Percentiles rank a stretch among this genome's conserved stretches.
These are phyloP conservation scores for Brachionus angularis DNA, from an alignment of 1,140 invertebrate species.

Conservation along the genomic window DNA sequence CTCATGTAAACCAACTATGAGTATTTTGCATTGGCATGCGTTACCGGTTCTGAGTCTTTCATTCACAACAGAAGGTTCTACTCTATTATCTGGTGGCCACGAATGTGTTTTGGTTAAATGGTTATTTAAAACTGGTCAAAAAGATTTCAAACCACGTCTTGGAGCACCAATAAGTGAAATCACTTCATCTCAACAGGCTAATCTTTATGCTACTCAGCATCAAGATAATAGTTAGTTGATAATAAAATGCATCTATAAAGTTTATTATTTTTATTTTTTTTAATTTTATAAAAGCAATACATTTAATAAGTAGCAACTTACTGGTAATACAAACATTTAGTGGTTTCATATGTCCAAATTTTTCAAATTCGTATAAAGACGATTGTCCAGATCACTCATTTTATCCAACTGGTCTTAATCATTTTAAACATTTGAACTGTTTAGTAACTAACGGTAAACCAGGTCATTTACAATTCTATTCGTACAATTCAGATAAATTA, in stretches of 20 bases:
- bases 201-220: conserved; percentile 66
- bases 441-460: conserved; percentile 65
- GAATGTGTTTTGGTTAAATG: conserved; percentile 78
- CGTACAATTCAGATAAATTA: conserved; percentile 65
- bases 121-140: conserved; percentile 59
- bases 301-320: conserved; percentile 55
- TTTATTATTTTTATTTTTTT: conserved; percentile 36
- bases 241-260: conserved; percentile 39
- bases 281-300: conserved; percentile 63
- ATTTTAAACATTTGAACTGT: conserved; percentile 37
- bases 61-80: conserved; percentile 67
- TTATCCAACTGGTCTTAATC: conserved; percentile 10
- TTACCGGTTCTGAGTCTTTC: conserved; percentile 67
- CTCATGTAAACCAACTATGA: conserved; percentile 59
- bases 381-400: not conserved
- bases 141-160: conserved; percentile 69
- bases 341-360: conserved; percentile 53
- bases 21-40: conserved; percentile 71
- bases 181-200: conserved; percentile 65
- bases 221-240: conserved; percentile 67
- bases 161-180: conserved; percentile 68
- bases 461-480: conserved; percentile 77
- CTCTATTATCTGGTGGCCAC: conserved; percentile 70
- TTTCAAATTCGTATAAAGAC: not conserved
- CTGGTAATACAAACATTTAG: conserved; percentile 65